These are phyloP conservation scores for Pterocles gutturalis DNA, from an alignment of 2,113 vertebrate species.

Conservation along the genomic window DNA sequence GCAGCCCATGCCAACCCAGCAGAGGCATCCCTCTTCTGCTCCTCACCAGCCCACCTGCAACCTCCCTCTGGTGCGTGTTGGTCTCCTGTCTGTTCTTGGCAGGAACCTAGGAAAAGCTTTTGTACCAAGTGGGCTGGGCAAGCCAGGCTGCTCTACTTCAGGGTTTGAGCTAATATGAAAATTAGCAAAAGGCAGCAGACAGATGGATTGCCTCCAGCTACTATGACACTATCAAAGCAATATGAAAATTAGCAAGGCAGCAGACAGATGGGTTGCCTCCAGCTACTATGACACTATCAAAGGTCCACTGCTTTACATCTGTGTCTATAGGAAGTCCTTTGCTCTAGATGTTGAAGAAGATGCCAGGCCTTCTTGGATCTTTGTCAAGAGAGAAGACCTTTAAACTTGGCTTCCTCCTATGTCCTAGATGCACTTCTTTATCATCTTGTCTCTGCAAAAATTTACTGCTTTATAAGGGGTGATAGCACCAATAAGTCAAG, in stretches of 20 bases:
- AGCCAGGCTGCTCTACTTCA: background rate
- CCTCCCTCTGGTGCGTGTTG: background rate
- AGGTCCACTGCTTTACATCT: background rate
- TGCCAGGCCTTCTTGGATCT: background rate
- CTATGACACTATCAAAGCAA: background rate
- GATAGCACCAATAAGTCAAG: background rate
- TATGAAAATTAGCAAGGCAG: background rate
- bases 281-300: background rate
- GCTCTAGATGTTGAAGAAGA: background rate
- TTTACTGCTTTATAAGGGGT: background rate
- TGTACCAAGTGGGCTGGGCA: background rate
- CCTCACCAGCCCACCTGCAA: background rate
- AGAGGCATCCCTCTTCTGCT: background rate
- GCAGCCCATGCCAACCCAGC: background rate
- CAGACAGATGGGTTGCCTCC: background rate
- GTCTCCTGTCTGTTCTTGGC: background rate
- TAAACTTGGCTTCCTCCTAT: background rate
- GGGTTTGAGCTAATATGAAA: background rate
- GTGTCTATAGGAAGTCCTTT: background rate
- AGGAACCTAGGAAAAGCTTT: background rate
- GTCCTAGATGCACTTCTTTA: background rate
- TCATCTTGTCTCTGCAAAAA: slow-evolving; percentile 8
- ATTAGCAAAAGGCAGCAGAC: background rate
- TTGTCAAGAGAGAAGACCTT: background rate
- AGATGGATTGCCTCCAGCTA: background rate